A percentile compares a stretch with the other conserved stretches of the same genome.
Conservation (phyloP, 2,113 vertebrate species). For the Hemiscyllium ocellatum region DNA sequence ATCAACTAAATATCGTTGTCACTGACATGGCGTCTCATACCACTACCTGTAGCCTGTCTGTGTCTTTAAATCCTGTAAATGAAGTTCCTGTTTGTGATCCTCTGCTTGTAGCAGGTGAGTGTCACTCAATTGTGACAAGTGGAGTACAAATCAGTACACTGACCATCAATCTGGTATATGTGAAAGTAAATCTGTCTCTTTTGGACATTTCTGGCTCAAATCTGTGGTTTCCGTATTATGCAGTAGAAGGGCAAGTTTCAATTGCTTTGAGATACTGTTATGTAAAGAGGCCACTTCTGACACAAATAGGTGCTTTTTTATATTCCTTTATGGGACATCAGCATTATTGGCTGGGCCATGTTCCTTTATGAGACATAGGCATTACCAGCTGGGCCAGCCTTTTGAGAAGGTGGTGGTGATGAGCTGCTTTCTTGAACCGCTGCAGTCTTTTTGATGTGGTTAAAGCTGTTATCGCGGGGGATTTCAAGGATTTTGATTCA, state of each 20-base stretch:
- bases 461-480: no score
- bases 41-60: neutral
- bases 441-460: no score
- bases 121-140: neutral
- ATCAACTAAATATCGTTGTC: neutral
- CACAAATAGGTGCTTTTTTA: neutral
- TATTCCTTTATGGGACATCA: no score
- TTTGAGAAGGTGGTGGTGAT: no score
- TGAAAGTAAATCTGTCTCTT: neutral
- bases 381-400: no score
- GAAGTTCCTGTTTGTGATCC: conserved; percentile 12
- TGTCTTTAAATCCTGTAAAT: neutral
- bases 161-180: neutral
- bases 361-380: no score
- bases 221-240: neutral
- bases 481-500: no score
- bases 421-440: no score
- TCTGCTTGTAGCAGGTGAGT: neutral
- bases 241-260: neutral
- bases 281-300: neutral
- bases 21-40: neutral
- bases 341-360: no score
- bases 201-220: neutral
- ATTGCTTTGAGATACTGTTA: neutral
- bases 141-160: neutral